Base-by-base conservation (phyloP, 2,888 invertebrate species). In the Latrodectus hesperus region DNA sequence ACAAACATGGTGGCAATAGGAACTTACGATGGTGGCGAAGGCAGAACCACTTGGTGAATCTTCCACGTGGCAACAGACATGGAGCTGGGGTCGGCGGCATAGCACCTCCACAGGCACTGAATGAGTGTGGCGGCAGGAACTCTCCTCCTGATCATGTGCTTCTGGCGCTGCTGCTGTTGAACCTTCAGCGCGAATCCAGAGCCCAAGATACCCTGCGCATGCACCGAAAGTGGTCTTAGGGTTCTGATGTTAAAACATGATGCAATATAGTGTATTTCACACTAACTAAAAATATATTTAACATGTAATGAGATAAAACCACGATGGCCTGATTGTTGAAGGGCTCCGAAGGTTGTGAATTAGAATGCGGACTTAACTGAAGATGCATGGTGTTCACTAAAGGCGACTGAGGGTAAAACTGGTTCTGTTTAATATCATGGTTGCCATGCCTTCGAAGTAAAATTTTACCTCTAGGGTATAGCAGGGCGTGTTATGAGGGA, bases 31-130 rank as follows among this genome's bases (percentile, higher is more conserved):
- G 96, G 96, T 89, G 96, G 96, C 93, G 96, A 96, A 82, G 96
- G 96, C 90, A 96, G 93, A 76, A 96, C 96, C 91, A 96, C 94
- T 93, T 96, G 96, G 93, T 98, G 98, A 91, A 97, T 96, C 93
- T 97, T 97, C 98, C 98, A 98, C 16, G 98, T 98, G 91, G 98
- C 98, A 67, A 96, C 93, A 90, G 97, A 97, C 93, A 96, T 94
- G 88, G 97, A 97, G 93, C 97, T 96, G 92, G 97, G 97, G 92
- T 98, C 97, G n/a, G 98, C 96, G n/a, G 98, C 98, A 93, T 98
- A 98, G 92, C 98, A 97, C 89, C 98, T 94, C 98, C 98, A 98
- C 90, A 98, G 94, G 88, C 97, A 96, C 93, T 98, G 98, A 91
- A 98, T 98, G 81, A 98, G 94, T 75, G 96, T 96, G 26, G 98